These are phyloP conservation scores for Colletes latitarsis DNA, from an alignment of 1,140 invertebrate species.

Conservation along the genomic window DNA sequence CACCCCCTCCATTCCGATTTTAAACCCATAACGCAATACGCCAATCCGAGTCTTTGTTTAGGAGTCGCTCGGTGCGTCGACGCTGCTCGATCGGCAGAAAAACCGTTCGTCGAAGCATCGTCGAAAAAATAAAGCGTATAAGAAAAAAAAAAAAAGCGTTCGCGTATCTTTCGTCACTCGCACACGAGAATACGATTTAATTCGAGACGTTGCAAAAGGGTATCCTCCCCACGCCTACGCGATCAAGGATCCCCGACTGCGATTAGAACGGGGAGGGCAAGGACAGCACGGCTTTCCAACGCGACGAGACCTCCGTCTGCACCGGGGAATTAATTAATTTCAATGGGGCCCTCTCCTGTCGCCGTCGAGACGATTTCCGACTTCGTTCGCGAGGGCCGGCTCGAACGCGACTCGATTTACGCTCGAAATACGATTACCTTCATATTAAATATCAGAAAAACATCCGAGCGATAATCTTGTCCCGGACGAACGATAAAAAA, in stretches of 20 bases:
- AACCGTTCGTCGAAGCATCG: too few species aligned
- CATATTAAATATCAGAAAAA: slow-evolving; percentile 25
- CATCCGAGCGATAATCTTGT: neutral
- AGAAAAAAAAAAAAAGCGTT: too few species aligned
- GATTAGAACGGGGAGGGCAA: slow-evolving; percentile 59
- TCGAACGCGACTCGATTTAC: slow-evolving; percentile 7
- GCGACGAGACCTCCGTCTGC: slow-evolving; percentile 26
- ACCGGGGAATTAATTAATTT: slow-evolving; percentile 52
- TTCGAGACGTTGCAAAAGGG: slow-evolving; percentile 39
- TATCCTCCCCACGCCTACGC: slow-evolving; percentile 54
- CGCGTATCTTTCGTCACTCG: slow-evolving; percentile 17
- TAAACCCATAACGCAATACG: slow-evolving; percentile 63
- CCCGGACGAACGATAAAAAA: neutral
- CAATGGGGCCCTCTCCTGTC: slow-evolving; percentile 12
- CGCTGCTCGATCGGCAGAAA: neutral
- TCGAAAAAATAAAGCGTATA: too few species aligned
- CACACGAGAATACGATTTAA: slow-evolving; percentile 45
- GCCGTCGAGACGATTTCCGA: slow-evolving; percentile 7
- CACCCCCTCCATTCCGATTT: slow-evolving; percentile 43
- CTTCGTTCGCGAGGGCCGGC: neutral
- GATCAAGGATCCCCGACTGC: slow-evolving; percentile 56
- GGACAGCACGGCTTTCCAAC: slow-evolving; percentile 50
- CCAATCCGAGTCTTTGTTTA: slow-evolving; percentile 71
- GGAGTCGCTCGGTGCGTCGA: slow-evolving; percentile 22
- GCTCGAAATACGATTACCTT: slow-evolving; percentile 14